These are phyloP conservation scores for Tetragonisca angustula DNA, from an alignment of 2,888 invertebrate genomes.

Conservation along the genomic window DNA sequence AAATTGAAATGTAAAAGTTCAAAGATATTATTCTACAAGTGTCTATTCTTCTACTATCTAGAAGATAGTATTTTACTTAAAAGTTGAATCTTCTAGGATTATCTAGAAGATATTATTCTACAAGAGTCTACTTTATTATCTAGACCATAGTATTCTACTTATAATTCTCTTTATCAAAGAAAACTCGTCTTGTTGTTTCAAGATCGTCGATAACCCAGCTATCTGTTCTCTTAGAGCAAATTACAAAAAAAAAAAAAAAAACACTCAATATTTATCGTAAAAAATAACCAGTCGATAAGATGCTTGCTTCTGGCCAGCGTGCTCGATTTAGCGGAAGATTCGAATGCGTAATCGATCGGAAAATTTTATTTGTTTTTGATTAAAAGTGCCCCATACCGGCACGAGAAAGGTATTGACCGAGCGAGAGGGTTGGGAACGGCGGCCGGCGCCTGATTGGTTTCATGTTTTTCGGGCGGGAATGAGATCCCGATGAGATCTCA, in stretches of 20 bases:
- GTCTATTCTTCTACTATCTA: too few species aligned
- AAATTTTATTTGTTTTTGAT: background rate
- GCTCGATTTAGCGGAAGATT: background rate
- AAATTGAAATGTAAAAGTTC: too few species aligned
- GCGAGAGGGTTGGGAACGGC: background rate
- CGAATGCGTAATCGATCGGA: background rate
- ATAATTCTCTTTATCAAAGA: too few species aligned
- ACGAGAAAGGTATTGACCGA: background rate
- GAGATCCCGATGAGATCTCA: background rate
- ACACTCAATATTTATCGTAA: background rate
- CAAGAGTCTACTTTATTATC: too few species aligned
- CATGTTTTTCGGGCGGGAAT: constrained; percentile 10
- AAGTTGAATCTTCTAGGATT: too few species aligned
- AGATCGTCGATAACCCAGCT: background rate
- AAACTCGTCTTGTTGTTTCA: constrained; percentile 2
- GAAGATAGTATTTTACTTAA: too few species aligned
- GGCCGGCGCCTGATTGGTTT: constrained; percentile 4
- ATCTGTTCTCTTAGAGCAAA: constrained; percentile 18
- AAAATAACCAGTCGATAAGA: background rate
- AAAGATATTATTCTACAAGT: too few species aligned
- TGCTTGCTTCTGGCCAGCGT: background rate
- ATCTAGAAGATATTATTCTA: too few species aligned
- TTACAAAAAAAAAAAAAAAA: background rate
- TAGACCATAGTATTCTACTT: too few species aligned
- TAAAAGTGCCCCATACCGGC: background rate